These are phyloP conservation scores for Lepidochrysops patricia DNA, from an alignment of 2,888 invertebrate species.

Conservation along the genomic window DNA sequence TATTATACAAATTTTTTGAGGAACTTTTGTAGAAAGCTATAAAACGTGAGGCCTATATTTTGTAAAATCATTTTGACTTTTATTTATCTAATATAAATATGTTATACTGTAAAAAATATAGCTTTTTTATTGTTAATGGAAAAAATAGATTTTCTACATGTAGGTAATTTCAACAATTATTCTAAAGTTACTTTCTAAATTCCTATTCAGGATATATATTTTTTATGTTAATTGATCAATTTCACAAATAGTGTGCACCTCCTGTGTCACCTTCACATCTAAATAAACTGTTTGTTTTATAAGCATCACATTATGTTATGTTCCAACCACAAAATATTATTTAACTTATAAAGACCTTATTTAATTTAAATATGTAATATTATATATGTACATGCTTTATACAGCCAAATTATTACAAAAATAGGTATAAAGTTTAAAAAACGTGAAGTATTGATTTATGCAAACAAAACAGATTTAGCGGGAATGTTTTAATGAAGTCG, in stretches of 20 bases:
- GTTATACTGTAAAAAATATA: conserved; percentile 10
- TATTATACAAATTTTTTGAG: neutral
- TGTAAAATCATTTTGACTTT: neutral
- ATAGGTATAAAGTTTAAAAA: conserved; percentile 62
- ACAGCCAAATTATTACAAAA: conserved; percentile 47
- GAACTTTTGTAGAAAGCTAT: conserved; percentile 8
- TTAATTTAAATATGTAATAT: conserved; percentile 39
- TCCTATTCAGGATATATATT: neutral
- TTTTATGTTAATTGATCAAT: conserved; percentile 10
- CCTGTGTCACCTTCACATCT: neutral
- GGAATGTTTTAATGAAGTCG: conserved; percentile 45
- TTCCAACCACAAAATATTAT: conserved; percentile 35
- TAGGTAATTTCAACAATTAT: neutral
- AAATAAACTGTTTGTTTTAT: conserved; percentile 12
- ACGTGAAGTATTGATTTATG: conserved; percentile 41
- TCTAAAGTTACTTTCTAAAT: neutral
- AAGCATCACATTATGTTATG: conserved; percentile 28
- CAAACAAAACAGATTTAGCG: conserved; percentile 37
- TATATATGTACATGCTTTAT: conserved; percentile 52
- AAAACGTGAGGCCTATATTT: conserved; percentile 3
- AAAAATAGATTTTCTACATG: neutral
- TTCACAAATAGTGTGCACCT: neutral
- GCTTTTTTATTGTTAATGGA: neutral
- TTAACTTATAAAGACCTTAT: conserved; percentile 41
- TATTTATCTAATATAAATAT: neutral